These are phyloP conservation scores for Gandaritis pyraliata DNA, from an alignment of 2,888 invertebrate genomes.

Conservation along the genomic window DNA sequence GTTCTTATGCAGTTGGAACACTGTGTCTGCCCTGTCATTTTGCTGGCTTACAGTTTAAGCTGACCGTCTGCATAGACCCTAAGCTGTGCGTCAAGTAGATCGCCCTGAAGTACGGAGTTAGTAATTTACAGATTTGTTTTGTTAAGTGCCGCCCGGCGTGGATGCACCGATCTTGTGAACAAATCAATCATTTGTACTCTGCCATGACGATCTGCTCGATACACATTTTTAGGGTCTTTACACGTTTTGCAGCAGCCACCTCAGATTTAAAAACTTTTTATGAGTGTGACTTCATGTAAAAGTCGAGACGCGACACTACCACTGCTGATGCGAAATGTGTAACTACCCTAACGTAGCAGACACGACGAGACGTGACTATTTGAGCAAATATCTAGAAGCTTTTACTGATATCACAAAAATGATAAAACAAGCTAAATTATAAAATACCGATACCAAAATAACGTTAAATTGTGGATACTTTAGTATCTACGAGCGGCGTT, in stretches of 20 bases:
- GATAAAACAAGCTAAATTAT: background rate
- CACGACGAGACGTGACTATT: conserved; percentile 1
- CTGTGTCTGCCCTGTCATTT: too few relatives aligned
- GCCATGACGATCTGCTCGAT: background rate
- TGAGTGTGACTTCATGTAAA: background rate
- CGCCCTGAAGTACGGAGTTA: background rate
- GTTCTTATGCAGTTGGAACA: background rate
- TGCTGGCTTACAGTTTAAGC: too few relatives aligned
- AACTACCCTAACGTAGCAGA: background rate
- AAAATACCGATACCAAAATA: background rate
- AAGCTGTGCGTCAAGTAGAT: background rate
- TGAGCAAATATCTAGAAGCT: background rate
- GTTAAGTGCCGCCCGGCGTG: background rate
- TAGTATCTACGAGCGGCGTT: background rate
- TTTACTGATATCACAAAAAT: background rate
- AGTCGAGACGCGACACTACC: background rate
- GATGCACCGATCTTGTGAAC: background rate
- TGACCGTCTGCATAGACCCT: background rate
- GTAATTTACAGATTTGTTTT: background rate
- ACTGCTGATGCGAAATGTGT: background rate
- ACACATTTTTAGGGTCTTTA: background rate
- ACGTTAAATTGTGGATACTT: background rate
- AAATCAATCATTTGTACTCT: background rate
- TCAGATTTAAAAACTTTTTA: background rate
- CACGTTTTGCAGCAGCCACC: background rate